phyloP scores from a whole-genome alignment of 2,888 invertebrate species.

The Orchesellides sinensis region DNA sequence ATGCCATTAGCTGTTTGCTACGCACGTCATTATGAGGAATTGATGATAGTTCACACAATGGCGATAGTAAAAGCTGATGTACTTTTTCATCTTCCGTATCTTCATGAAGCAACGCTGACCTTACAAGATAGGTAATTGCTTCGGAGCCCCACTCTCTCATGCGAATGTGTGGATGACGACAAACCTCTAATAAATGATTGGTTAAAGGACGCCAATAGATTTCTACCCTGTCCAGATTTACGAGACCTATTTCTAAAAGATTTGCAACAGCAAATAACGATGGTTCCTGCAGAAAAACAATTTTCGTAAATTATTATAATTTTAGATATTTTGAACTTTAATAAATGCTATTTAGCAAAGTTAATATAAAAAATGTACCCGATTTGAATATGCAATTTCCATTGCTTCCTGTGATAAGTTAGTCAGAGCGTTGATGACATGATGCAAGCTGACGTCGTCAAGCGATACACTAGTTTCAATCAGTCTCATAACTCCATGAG shows the following conservation, averaged over 20 bases:
- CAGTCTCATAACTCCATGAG: slow-evolving; percentile 85
- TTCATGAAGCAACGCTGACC: slow-evolving; percentile 92
- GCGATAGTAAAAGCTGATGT: slow-evolving; percentile 91
- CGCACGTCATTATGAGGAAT: slow-evolving; percentile 96
- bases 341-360: too few species aligned
- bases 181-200: slow-evolving; percentile 96
- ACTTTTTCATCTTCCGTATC: slow-evolving; percentile 89
- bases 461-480: slow-evolving; percentile 96
- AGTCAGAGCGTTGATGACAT: slow-evolving; percentile 96
- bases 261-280: slow-evolving; percentile 98
- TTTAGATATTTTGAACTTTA: too few species aligned
- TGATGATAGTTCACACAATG: slow-evolving; percentile 92
- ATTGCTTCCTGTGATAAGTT: slow-evolving; percentile 97
- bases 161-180: slow-evolving; percentile 94
- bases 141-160: slow-evolving; percentile 99
- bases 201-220: slow-evolving; percentile 97
- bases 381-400: slow-evolving; percentile 96
- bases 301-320: too few species aligned
- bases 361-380: slow-evolving; percentile 80
- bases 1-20: slow-evolving; percentile 95
- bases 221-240: slow-evolving; percentile 94
- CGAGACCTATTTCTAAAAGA: slow-evolving; percentile 96
- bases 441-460: slow-evolving; percentile 96
- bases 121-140: slow-evolving; percentile 95
- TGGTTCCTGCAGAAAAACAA: slow-evolving; percentile 84